phyloP scores from a whole-genome alignment of 2,888 invertebrate genomes.

The Pseudoips prasinana region DNA sequence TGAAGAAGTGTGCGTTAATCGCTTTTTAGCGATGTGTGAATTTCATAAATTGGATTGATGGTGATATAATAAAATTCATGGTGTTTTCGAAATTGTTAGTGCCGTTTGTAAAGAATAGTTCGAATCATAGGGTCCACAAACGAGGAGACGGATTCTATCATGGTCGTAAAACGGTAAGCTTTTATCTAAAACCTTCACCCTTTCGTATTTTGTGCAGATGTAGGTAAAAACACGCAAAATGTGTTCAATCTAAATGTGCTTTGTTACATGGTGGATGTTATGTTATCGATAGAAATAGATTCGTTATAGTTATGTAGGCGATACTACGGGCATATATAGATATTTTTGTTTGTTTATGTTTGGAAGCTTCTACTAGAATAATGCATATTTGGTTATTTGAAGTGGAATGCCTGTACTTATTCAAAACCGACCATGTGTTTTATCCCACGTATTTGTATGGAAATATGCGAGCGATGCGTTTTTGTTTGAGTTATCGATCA shows the following conservation, averaged over 20 bases:
- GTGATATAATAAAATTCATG: constrained; percentile 75
- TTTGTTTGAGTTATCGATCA: constrained; percentile 34
- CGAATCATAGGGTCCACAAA: constrained; percentile 82
- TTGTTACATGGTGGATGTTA: constrained; percentile 31
- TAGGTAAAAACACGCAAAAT: constrained; percentile 3
- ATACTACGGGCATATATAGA: constrained; percentile 17
- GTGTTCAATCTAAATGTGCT: constrained; percentile 16
- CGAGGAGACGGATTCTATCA: constrained; percentile 81
- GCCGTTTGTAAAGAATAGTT: constrained; percentile 69
- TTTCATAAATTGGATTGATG: constrained; percentile 69
- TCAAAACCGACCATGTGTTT: constrained; percentile 15
- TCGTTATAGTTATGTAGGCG: constrained; percentile 5
- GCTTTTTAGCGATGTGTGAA: constrained; percentile 78
- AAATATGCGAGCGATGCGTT: constrained; percentile 17
- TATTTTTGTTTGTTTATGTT: constrained; percentile 43
- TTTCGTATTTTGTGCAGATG: constrained; percentile 3
- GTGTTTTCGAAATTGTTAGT: constrained; percentile 72
- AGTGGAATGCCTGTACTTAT: constrained; percentile 4
- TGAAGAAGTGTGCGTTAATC: constrained; percentile 71
- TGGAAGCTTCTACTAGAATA: constrained; percentile 18
- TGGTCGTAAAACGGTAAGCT: constrained; percentile 82
- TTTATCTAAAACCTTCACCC: constrained; percentile 37
- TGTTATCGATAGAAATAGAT: constrained; percentile 10
- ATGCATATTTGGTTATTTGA: constrained; percentile 6
- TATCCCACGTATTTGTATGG: constrained; percentile 21